phyloP scores from a whole-genome alignment of 2,888 invertebrate species.

The Polydesmus complanatus region DNA sequence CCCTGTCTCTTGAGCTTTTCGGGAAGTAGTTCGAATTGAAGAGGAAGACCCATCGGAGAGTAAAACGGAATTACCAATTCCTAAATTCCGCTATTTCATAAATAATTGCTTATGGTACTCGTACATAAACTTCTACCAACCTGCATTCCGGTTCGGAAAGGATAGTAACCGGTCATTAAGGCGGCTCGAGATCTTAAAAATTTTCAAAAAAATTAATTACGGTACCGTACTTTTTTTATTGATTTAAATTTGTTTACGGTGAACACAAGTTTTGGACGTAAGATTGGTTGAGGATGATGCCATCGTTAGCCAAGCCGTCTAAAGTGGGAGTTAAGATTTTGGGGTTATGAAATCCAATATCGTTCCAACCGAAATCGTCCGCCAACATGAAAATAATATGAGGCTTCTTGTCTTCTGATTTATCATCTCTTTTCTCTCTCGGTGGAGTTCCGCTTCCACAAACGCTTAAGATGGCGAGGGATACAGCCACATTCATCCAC shows the following conservation, averaged over 20 bases:
- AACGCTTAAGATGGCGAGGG: too few species aligned
- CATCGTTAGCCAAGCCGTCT: constrained; percentile 29
- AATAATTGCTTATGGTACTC: not conserved
- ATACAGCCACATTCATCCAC: too few species aligned
- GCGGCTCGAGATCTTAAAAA: constrained; percentile 5
- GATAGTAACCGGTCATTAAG: constrained; percentile 15
- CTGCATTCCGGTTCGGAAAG: constrained; percentile 12
- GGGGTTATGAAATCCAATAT: constrained; percentile 34
- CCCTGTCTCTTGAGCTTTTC: constrained; percentile 12
- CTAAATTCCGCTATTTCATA: constrained; percentile 18
- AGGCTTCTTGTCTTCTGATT: too few species aligned
- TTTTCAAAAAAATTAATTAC: not conserved
- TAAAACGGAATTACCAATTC: constrained; percentile 27
- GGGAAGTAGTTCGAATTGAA: constrained; percentile 10
- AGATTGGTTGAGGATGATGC: constrained; percentile 31
- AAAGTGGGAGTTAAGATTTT: constrained; percentile 33
- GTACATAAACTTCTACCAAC: constrained; percentile 1
- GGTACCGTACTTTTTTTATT: too few species aligned
- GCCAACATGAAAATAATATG: not conserved
- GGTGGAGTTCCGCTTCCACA: too few species aligned
- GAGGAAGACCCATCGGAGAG: constrained; percentile 13
- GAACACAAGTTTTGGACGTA: constrained; percentile 35
- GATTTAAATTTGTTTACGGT: constrained; percentile 30
- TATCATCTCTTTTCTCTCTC: too few species aligned
- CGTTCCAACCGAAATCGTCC: constrained; percentile 26